Conservation (phyloP, 1,140 invertebrate species). For the Melitaea cinxia region DNA sequence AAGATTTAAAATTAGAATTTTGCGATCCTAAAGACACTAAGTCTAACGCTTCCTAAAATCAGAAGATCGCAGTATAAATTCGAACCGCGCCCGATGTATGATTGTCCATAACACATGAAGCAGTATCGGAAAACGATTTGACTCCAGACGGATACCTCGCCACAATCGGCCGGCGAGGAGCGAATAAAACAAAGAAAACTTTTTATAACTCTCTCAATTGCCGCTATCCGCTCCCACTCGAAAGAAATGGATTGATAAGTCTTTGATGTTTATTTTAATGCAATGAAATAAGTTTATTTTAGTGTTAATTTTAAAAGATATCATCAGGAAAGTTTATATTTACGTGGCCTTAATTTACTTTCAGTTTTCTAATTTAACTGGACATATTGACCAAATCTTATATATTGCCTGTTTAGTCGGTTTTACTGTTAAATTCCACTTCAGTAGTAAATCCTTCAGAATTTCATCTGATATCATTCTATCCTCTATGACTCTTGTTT, state of each 20-base stretch:
- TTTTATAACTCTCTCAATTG: conserved; percentile 64
- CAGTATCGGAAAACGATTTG: conserved; percentile 75
- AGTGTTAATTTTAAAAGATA: neutral
- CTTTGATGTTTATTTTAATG: conserved; percentile 16
- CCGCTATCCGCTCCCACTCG: conserved; percentile 41
- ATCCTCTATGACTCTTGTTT: neutral
- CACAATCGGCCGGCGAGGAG: conserved; percentile 38
- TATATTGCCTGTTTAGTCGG: too few relatives aligned
- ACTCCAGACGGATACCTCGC: conserved; percentile 53
- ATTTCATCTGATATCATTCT: neutral
- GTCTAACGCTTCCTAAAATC: conserved; percentile 28
- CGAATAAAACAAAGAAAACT: conserved; percentile 68
- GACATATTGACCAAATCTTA: too few relatives aligned
- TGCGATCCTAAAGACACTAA: neutral
- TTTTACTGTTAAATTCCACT: too few relatives aligned
- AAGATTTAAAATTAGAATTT: too few relatives aligned
- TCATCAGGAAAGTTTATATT: neutral
- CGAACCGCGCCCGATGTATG: conserved; percentile 51
- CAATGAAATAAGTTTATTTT: conserved; percentile 2
- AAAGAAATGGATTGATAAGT: conserved; percentile 21
- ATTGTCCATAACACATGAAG: conserved; percentile 70
- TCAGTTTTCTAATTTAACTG: too few relatives aligned
- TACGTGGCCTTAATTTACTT: too few relatives aligned
- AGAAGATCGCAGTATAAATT: conserved; percentile 37
- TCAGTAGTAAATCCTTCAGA: too few relatives aligned